Evolutionary conservation across 2,888 invertebrate species (phyloP).

Genomic region (Apocheima hispidaria): DNA sequence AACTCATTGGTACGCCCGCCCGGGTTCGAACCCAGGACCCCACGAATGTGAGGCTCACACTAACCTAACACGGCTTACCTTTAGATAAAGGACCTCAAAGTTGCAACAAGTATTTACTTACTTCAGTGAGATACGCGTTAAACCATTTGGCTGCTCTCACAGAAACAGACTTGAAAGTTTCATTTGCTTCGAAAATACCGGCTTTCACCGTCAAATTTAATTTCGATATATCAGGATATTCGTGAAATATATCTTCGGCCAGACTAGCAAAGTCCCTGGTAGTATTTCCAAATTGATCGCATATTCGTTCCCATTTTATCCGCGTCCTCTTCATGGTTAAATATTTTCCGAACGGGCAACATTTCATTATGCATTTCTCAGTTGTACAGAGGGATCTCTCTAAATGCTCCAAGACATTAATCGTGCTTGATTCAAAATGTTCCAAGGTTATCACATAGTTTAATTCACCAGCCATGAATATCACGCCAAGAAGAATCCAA

Average conservation of each 20-base stretch:
- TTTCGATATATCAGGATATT: neutral
- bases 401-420: neutral
- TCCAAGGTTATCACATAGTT: neutral
- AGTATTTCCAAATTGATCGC: neutral
- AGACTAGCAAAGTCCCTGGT: neutral
- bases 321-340: neutral
- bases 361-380: slow-evolving; percentile 14
- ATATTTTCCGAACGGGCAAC: slow-evolving; percentile 10
- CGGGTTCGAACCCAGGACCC: too few species aligned
- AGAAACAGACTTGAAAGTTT: neutral
- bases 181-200: slow-evolving; percentile 16
- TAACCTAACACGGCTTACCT: too few species aligned
- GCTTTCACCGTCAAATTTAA: slow-evolving; percentile 6
- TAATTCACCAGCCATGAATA: neutral
- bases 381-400: neutral
- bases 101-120: slow-evolving; percentile 2
- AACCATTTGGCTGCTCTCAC: neutral
- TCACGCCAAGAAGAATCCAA: neutral
- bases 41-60: too few species aligned
- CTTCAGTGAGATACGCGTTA: slow-evolving; percentile 27
- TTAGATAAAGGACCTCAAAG: neutral
- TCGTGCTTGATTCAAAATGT: neutral
- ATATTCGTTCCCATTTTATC: neutral
- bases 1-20: too few species aligned
- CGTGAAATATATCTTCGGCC: neutral